Evolutionary conservation across 2,888 invertebrate genomes (phyloP).

Genomic region (Drosophila subsilvestris): DNA sequence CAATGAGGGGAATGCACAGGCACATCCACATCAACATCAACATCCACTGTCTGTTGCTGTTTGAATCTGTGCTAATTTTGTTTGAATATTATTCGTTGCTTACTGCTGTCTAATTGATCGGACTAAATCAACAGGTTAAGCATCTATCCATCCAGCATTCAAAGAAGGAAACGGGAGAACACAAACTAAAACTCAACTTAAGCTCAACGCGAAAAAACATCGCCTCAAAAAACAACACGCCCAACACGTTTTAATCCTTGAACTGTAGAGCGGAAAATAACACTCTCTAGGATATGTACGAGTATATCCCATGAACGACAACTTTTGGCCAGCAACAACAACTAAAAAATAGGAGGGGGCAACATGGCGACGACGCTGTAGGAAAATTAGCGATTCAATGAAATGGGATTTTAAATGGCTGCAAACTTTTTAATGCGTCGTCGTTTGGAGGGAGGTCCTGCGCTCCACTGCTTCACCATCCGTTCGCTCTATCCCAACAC

Average conservation of each 20-base stretch:
- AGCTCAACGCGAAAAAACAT: neutral
- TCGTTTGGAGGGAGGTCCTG: constrained; percentile 3
- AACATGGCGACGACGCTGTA: constrained; percentile 58
- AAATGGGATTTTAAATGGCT: constrained; percentile 82
- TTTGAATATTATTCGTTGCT: constrained; percentile 33
- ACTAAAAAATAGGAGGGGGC: constrained; percentile 28
- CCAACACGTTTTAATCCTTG: constrained; percentile 38
- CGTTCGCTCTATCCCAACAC: constrained; percentile 8
- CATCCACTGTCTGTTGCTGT: neutral
- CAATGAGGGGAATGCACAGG: neutral
- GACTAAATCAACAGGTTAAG: constrained; percentile 37
- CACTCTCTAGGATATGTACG: constrained; percentile 5
- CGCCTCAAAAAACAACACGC: neutral
- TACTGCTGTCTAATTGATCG: constrained; percentile 22
- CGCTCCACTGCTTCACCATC: constrained; percentile 9
- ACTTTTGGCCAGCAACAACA: constrained; percentile 44
- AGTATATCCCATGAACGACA: constrained; percentile 29
- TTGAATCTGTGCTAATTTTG: constrained; percentile 29
- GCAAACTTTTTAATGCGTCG: constrained; percentile 80
- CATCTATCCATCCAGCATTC: neutral
- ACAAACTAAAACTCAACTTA: constrained; percentile 1
- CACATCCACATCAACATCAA: neutral
- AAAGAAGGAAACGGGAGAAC: neutral
- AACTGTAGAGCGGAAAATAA: constrained; percentile 38
- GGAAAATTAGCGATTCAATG: constrained; percentile 82